Base-by-base conservation (phyloP, 2,113 vertebrate genomes). In the Arvicanthis niloticus region DNA sequence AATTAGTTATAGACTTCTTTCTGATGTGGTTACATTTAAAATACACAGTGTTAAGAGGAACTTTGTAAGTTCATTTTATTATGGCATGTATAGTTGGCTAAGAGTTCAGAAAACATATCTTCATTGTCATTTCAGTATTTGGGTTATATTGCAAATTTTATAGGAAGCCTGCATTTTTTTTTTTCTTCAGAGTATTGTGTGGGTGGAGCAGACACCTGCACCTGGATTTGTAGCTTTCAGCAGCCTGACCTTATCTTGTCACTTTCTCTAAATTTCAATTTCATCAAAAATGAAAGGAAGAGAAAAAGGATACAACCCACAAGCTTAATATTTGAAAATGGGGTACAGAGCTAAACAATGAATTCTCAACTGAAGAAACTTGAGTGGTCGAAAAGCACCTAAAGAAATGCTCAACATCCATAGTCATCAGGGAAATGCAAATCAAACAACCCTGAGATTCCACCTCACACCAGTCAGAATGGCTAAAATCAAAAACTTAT, bases 1-100 rank as follows among this genome's bases (percentile, higher is more conserved):
- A 65, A 60, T 97, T 94, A 93, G 96, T 95, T 76, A 88, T 16
- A 91, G 48, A 31, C 15, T 93, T 80, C 51, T 92, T 94, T 88
- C 75, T 84, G 45, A 78, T 73, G 84, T 91, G 77, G 29, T 4
- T 77, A 24, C 34, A 53, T 84, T 93, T 45, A 92, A 94, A 91
- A 45, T 45, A 13, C 9, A 56, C 65, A 78, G 11, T 87, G 81
- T 89, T 1, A 40, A 51, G 15, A 42, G 75, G 16, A 91, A 91
- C 73, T 67, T 13, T 58, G 3, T 73, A 95, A 81, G 26, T 48
- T n/a, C 29, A 70, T 91, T 76, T 92, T 87, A 34, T 51, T 37
- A 24, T 5, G 56, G 34, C 53, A 11, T 62, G 45, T n/a, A 56
- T 5, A 42, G 48, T 31, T 60, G 73, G 2, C 29, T 19, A 65